Percentiles rank a stretch among this genome's conserved stretches.
Conservation (phyloP, 2,797 vertebrate genomes). For the Eulemur rubriventer region DNA sequence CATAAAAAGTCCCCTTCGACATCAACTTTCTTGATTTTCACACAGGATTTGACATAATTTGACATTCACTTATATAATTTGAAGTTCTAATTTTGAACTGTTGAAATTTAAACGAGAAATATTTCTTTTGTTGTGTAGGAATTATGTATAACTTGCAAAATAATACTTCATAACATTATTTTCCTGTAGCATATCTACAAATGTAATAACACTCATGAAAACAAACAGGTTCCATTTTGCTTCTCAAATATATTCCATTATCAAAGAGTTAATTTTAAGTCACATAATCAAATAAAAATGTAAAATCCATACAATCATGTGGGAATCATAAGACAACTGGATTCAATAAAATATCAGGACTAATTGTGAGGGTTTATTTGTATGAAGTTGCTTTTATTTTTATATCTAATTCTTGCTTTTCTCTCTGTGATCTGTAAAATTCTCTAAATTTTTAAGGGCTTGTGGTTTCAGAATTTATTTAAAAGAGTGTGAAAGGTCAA, state of each 20-base stretch:
- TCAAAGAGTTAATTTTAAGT: constrained; percentile 34
- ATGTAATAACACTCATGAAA: not conserved
- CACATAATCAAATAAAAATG: constrained; percentile 1
- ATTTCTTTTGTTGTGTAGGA: constrained; percentile 2
- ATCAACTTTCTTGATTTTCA: not conserved
- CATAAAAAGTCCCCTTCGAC: not conserved
- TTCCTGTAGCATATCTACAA: not conserved
- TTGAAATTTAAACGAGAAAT: constrained; percentile 34
- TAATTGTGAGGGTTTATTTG: not conserved
- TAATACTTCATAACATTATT: not conserved
- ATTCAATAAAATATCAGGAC: constrained; percentile 4
- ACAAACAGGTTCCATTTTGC: not conserved
- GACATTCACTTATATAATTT: not conserved
- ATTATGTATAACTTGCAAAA: constrained; percentile 36
- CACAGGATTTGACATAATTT: not conserved
- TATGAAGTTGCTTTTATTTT: constrained; percentile 22
- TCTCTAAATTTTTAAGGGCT: constrained; percentile 1
- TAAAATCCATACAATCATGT: not conserved
- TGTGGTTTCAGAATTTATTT: constrained; percentile 21
- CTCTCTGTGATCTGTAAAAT: not conserved
- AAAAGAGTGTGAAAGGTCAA: constrained; percentile 12
- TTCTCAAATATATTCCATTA: not conserved
- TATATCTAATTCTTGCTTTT: constrained; percentile 1
- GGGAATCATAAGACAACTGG: not conserved
- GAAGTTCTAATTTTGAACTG: constrained; percentile 32